Evolutionary conservation across 2,888 invertebrate species (phyloP).

Genomic region (Stegophylla sp.): DNA sequence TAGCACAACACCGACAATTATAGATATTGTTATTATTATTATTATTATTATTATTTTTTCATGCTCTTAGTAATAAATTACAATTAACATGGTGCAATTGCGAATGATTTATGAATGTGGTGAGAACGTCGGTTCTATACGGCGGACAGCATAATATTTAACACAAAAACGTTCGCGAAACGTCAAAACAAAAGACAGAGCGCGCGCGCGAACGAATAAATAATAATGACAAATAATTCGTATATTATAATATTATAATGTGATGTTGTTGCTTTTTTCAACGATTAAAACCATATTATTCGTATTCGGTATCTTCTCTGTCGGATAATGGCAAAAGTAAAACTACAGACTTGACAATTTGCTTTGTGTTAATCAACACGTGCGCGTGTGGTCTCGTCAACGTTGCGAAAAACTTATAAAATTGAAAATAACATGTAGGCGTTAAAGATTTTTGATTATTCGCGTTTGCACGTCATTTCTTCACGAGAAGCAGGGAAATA

Average conservation of each 20-base stretch:
- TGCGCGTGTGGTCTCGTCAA: not conserved
- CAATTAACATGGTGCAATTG: conserved; percentile 2
- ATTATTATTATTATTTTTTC: too few relatives aligned
- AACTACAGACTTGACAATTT: not conserved
- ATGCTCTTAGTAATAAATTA: conserved; percentile 28
- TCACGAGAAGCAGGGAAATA: not conserved
- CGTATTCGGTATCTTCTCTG: not conserved
- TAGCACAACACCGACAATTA: conserved; percentile 36
- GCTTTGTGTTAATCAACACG: not conserved
- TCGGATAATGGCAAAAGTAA: not conserved
- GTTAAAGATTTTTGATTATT: not conserved
- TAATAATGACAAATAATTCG: not conserved
- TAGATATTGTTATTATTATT: conserved; percentile 37
- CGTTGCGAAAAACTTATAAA: not conserved
- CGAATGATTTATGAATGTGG: conserved; percentile 25
- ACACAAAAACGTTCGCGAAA: not conserved
- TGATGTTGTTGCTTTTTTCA: not conserved
- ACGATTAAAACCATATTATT: not conserved
- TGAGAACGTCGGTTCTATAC: conserved; percentile 19
- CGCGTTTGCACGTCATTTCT: not conserved
- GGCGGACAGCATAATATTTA: not conserved
- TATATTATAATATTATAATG: not conserved
- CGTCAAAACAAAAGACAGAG: not conserved
- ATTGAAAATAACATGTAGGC: not conserved
- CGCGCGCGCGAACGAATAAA: not conserved